These are phyloP conservation scores for Diorhabda elongata DNA, from an alignment of 1,140 invertebrate species.

Conservation along the genomic window DNA sequence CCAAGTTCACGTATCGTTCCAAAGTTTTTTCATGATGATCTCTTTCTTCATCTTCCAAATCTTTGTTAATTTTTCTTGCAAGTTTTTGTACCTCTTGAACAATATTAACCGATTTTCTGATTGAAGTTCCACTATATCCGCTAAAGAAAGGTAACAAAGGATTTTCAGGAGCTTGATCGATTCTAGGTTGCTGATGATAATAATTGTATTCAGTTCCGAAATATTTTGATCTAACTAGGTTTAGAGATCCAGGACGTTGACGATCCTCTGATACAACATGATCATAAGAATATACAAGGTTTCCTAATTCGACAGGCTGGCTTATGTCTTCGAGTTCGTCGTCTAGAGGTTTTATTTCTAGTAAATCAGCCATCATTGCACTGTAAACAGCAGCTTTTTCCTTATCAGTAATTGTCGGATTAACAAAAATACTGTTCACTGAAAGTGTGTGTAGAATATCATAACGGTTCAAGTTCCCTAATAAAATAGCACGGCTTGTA, in stretches of 20 bases:
- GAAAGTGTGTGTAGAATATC: constrained; percentile 61
- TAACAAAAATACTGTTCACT: constrained; percentile 54
- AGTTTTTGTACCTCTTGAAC: constrained; percentile 50
- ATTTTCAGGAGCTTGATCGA: constrained; percentile 47
- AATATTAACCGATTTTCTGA: constrained; percentile 43
- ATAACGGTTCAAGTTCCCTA: constrained; percentile 52
- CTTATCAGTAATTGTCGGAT: constrained; percentile 49
- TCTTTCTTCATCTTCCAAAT: constrained; percentile 54
- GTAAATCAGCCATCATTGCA: constrained; percentile 54
- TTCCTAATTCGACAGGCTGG: constrained; percentile 49
- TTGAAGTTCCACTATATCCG: constrained; percentile 51
- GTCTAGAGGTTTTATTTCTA: constrained; percentile 31
- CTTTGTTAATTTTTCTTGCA: constrained; percentile 53
- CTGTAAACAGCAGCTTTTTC: constrained; percentile 59
- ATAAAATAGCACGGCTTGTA: constrained; percentile 53
- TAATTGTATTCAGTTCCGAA: constrained; percentile 16
- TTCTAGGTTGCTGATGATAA: constrained; percentile 44
- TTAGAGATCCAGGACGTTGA: constrained; percentile 5
- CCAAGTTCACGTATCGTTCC: constrained; percentile 58
- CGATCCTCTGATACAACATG: constrained; percentile 40
- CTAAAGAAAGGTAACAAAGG: constrained; percentile 52
- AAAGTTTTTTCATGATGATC: constrained; percentile 55
- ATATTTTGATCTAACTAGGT: neutral
- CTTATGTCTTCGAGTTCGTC: constrained; percentile 31
- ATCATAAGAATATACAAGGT: constrained; percentile 55